phyloP scores from a whole-genome alignment of 2,797 vertebrate genomes.

The Darevskia nairensis region DNA sequence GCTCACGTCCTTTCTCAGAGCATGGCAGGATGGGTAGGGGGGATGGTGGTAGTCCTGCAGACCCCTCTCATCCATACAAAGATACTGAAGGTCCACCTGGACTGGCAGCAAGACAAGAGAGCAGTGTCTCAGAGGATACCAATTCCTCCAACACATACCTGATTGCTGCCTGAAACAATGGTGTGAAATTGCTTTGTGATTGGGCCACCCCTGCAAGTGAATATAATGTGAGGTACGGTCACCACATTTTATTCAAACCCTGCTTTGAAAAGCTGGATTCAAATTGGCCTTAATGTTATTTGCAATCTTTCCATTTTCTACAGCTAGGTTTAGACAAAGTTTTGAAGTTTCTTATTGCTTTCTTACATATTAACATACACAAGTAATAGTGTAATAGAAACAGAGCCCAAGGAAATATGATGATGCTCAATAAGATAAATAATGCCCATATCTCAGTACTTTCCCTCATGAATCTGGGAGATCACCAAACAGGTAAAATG shows the following conservation, averaged over 20 bases:
- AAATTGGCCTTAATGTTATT: conserved; percentile 49
- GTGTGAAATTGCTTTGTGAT: no score
- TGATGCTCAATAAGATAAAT: conserved; percentile 50
- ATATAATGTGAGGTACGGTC: background rate
- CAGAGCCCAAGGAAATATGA: conserved; percentile 53
- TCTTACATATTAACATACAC: background rate
- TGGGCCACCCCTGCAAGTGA: background rate
- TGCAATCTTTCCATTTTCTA: conserved; percentile 23
- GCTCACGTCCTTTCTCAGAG: no score
- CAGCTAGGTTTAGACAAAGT: conserved; percentile 18
- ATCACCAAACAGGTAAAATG: conserved; percentile 63
- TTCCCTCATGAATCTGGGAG: conserved; percentile 65
- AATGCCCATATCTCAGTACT: conserved; percentile 66
- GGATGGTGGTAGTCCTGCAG: no score
- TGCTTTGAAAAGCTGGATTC: conserved; percentile 36
- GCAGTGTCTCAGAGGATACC: no score
- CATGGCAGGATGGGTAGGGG: no score
- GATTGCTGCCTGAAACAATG: no score
- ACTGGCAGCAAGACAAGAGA: no score
- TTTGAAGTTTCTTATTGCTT: conserved; percentile 23
- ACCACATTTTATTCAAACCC: background rate
- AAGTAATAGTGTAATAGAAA: conserved; percentile 52
- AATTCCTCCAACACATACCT: no score
- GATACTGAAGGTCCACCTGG: no score
- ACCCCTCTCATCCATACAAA: no score